phyloP scores from a whole-genome alignment of 1,140 invertebrate genomes.

The Charaxes varanes region DNA sequence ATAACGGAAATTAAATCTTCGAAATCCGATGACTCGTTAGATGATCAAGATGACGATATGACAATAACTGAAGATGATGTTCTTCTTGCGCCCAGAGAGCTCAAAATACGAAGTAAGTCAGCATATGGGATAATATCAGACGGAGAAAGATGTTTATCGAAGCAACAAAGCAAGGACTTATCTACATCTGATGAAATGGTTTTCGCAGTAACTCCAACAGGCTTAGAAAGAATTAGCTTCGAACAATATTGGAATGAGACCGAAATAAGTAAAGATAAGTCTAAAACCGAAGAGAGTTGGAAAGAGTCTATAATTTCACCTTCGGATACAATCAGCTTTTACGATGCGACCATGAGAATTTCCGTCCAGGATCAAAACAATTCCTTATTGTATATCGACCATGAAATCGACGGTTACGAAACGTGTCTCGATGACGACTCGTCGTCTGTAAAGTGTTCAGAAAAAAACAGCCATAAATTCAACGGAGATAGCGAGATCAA shows the following conservation, averaged over 20 bases:
- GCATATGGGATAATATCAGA: conserved; percentile 41
- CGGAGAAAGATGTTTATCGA: conserved; percentile 45
- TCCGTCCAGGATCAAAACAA: conserved; percentile 56
- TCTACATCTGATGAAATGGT: conserved; percentile 74
- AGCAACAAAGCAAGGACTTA: conserved; percentile 68
- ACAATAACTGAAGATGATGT: conserved; percentile 71
- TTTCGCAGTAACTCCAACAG: conserved; percentile 68
- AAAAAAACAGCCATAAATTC: conserved; percentile 60
- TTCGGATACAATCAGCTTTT: conserved; percentile 39
- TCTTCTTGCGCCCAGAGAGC: conserved; percentile 46
- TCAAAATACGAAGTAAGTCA: conserved; percentile 53
- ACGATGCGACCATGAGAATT: conserved; percentile 47
- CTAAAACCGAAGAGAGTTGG: conserved; percentile 60
- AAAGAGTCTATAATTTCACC: conserved; percentile 57
- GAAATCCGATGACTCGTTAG: conserved; percentile 66
- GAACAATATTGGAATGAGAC: conserved; percentile 68
- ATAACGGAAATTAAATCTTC: conserved; percentile 41
- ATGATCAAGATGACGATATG: conserved; percentile 68
- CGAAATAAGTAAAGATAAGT: conserved; percentile 38
- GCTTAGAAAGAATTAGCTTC: conserved; percentile 68
- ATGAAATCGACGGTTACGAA: conserved; percentile 71
- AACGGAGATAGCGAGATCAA: conserved; percentile 60
- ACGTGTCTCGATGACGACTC: conserved; percentile 70
- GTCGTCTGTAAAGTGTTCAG: conserved; percentile 47
- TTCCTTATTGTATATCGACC: conserved; percentile 61